A percentile compares a stretch with the other conserved stretches of the same genome.
phyloP scores from a whole-genome alignment of 2,797 vertebrate species.

The Amblyopsis hoosieri region DNA sequence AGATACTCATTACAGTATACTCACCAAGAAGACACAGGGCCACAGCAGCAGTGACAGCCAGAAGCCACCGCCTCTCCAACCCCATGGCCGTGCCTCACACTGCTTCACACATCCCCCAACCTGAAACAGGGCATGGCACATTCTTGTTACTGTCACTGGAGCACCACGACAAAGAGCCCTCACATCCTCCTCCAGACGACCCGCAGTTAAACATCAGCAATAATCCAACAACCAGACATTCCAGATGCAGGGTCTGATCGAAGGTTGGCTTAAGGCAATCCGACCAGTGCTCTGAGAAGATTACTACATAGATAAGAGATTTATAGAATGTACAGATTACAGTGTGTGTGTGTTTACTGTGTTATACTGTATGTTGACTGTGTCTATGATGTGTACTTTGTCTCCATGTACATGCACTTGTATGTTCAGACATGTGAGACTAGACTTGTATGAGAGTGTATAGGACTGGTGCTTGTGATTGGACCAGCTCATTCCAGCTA shows the following conservation, averaged over 20 bases:
- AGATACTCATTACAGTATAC: slow-evolving; percentile 60
- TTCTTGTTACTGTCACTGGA: slow-evolving; percentile 34
- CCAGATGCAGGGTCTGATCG: slow-evolving; percentile 58
- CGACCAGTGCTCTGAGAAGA: slow-evolving; percentile 31
- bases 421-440: slow-evolving; percentile 13
- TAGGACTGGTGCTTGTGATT: slow-evolving; percentile 41
- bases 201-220: slow-evolving; percentile 58
- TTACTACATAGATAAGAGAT: slow-evolving; percentile 25
- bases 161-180: slow-evolving; percentile 23
- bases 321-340: slow-evolving; percentile 12
- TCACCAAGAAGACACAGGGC: slow-evolving; percentile 78
- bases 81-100: slow-evolving; percentile 82
- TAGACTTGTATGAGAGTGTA: slow-evolving; percentile 33
- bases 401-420: slow-evolving; percentile 6
- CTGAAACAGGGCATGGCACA: slow-evolving; percentile 61
- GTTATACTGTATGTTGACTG: slow-evolving; percentile 1
- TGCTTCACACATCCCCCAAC: slow-evolving; percentile 74
- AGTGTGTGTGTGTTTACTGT: slow-evolving; percentile 3
- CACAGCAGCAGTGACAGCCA: slow-evolving; percentile 70
- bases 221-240: slow-evolving; percentile 50
- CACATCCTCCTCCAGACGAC: slow-evolving; percentile 34
- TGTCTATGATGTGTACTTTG: neutral
- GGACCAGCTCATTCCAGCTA: slow-evolving; percentile 49
- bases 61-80: slow-evolving; percentile 77
- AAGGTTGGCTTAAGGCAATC: slow-evolving; percentile 41